Evolutionary conservation across 2,797 vertebrate species (phyloP).

Genomic region (Amniataba percoides): DNA sequence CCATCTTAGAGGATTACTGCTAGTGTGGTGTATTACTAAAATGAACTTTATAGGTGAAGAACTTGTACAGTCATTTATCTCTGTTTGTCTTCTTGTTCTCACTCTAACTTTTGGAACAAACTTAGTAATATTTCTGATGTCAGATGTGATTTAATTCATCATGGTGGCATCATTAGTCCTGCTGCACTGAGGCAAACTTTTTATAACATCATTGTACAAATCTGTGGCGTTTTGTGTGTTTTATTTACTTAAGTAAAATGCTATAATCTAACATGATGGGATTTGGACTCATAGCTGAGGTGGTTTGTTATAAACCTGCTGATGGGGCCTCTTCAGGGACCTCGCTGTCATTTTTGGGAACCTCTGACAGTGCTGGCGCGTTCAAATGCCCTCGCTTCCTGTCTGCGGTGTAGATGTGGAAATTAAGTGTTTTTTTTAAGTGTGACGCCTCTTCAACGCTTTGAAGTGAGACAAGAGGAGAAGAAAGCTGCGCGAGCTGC

Average conservation of each 20-base stretch:
- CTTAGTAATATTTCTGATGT: not conserved
- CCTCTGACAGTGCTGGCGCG: not conserved
- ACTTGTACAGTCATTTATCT: not conserved
- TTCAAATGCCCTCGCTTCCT: not conserved
- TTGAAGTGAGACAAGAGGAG: conserved; percentile 30
- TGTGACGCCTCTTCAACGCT: conserved; percentile 72
- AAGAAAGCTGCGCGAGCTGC: not conserved
- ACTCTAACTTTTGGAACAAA: not conserved
- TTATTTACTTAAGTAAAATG: not conserved
- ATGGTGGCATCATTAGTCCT: not conserved
- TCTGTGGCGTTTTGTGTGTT: not conserved
- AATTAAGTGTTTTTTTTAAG: conserved; percentile 79
- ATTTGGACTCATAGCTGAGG: not conserved
- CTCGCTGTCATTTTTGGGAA: not conserved
- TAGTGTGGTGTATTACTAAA: conserved; percentile 20
- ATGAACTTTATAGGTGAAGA: not conserved
- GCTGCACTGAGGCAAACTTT: not conserved
- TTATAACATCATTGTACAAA: not conserved
- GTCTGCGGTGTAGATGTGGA: conserved; percentile 82
- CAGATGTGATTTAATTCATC: not conserved
- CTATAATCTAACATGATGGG: not conserved
- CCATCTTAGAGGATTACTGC: conserved; percentile 17
- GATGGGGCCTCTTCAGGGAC: not conserved
- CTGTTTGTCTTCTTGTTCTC: not conserved
- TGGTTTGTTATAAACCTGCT: not conserved